Percentiles rank a stretch among this genome's conserved stretches.
Conservation (phyloP, 2,797 vertebrate genomes). For the Streptopelia turtur region DNA sequence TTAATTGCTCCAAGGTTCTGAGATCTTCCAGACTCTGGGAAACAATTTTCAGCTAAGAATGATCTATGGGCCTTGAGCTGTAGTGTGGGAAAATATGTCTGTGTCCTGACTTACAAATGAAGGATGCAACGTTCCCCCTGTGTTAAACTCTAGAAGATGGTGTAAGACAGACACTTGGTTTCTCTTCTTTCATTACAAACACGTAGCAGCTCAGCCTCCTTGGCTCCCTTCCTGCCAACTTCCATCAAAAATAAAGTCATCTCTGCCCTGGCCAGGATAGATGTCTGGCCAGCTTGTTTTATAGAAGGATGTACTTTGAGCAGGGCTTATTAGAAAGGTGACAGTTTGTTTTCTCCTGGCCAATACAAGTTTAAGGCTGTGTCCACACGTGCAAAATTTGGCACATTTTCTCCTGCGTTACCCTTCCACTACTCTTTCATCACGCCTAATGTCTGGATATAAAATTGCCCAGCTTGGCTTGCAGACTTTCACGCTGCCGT, state of each 20-base stretch:
- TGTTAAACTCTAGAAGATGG: background rate
- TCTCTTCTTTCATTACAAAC: slow-evolving; percentile 21
- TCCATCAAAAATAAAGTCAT: slow-evolving; percentile 55
- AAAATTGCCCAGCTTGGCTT: background rate
- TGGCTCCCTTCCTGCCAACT: slow-evolving; percentile 42
- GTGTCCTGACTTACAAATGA: background rate
- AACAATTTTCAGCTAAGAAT: background rate
- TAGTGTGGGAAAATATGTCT: background rate
- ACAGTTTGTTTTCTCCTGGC: slow-evolving; percentile 30
- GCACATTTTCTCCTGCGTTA: background rate
- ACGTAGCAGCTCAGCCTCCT: slow-evolving; percentile 19
- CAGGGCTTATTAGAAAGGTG: slow-evolving; percentile 30
- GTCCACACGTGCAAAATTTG: background rate
- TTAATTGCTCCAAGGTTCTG: slow-evolving; percentile 37
- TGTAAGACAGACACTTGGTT: background rate
- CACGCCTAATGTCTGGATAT: background rate
- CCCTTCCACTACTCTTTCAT: background rate
- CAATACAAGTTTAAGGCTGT: background rate
- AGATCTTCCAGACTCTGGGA: slow-evolving; percentile 20
- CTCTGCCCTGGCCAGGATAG: slow-evolving; percentile 27
- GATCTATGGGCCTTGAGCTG: background rate
- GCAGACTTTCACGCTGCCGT: background rate
- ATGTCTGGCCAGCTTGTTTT: slow-evolving; percentile 2
- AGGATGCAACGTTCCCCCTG: background rate
- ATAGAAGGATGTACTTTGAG: slow-evolving; percentile 22